These are phyloP conservation scores for Hylomyscus alleni DNA, from an alignment of 2,797 vertebrate genomes.

Conservation along the genomic window DNA sequence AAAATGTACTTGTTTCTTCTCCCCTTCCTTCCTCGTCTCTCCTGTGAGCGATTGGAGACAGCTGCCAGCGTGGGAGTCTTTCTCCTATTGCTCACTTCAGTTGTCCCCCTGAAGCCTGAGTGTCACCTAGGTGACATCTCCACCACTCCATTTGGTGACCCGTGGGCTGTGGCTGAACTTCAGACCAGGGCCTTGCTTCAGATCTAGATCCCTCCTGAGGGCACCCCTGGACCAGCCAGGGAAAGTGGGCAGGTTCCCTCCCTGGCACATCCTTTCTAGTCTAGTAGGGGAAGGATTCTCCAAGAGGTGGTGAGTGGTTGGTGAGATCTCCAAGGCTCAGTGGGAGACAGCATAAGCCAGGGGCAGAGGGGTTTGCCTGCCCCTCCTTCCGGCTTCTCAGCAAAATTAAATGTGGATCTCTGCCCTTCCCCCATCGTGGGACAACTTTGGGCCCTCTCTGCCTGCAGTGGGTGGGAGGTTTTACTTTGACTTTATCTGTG, in stretches of 20 bases:
- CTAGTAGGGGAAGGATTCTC: background rate
- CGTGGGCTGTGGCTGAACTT: background rate
- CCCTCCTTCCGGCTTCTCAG: background rate
- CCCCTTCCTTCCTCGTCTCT: background rate
- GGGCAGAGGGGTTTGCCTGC: no score
- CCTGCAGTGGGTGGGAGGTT: background rate
- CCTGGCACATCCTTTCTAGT: background rate
- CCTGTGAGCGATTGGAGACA: background rate
- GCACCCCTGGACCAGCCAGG: background rate
- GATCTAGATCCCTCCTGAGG: background rate
- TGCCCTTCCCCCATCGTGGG: background rate
- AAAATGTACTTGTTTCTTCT: no score
- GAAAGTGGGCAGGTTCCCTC: background rate
- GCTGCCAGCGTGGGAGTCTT: background rate
- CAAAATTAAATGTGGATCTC: background rate
- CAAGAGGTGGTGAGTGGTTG: background rate
- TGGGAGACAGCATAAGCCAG: accelerated
- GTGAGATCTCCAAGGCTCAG: background rate
- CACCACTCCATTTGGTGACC: background rate
- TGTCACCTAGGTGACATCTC: background rate
- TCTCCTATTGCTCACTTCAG: background rate
- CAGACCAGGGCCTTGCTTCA: background rate
- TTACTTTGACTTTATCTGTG: conserved; percentile 54
- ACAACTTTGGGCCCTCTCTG: background rate
- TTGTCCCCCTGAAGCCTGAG: background rate